phyloP scores from a whole-genome alignment of 23 tunicate genomes.

The Phallusia fumigata region DNA sequence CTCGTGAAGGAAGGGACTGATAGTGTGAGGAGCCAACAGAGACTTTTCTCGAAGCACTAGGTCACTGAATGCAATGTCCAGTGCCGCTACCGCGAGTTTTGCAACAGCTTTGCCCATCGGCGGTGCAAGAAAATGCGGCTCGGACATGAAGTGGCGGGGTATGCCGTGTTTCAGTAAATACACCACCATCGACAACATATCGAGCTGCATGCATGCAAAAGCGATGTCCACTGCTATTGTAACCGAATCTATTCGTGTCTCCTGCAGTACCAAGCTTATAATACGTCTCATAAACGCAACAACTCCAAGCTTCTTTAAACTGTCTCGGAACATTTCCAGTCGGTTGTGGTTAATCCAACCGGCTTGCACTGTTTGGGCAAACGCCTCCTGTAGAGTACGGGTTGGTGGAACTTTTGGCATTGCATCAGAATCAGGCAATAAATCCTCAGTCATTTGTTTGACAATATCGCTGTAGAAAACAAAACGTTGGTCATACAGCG shows the following conservation, averaged over 20 bases:
- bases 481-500: slow-evolving; percentile 39
- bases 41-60: slow-evolving; percentile 45
- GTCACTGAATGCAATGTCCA: slow-evolving; percentile 65
- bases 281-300: slow-evolving; percentile 40
- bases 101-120: slow-evolving; percentile 60
- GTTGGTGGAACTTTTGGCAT: neutral
- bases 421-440: slow-evolving; percentile 2
- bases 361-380: slow-evolving; percentile 2
- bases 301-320: slow-evolving; percentile 33
- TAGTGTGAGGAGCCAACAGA: neutral
- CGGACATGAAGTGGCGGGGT: slow-evolving; percentile 31
- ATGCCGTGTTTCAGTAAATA: slow-evolving; percentile 54
- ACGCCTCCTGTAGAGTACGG: slow-evolving; percentile 15
- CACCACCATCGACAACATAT: slow-evolving; percentile 47
- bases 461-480: slow-evolving; percentile 16
- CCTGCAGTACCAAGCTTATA: slow-evolving; percentile 34
- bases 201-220: slow-evolving; percentile 39
- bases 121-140: slow-evolving; percentile 30
- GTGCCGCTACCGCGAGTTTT: slow-evolving; percentile 52
- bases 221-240: slow-evolving; percentile 43
- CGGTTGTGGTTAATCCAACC: slow-evolving; percentile 42
- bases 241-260: slow-evolving; percentile 28
- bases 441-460: slow-evolving; percentile 23
- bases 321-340: slow-evolving; percentile 16
- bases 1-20: slow-evolving; percentile 43